Evolutionary conservation across 2,888 invertebrate species (phyloP), one percentile per base, ranked within the genome.

Genomic region (Heliconius aoede): DNA sequence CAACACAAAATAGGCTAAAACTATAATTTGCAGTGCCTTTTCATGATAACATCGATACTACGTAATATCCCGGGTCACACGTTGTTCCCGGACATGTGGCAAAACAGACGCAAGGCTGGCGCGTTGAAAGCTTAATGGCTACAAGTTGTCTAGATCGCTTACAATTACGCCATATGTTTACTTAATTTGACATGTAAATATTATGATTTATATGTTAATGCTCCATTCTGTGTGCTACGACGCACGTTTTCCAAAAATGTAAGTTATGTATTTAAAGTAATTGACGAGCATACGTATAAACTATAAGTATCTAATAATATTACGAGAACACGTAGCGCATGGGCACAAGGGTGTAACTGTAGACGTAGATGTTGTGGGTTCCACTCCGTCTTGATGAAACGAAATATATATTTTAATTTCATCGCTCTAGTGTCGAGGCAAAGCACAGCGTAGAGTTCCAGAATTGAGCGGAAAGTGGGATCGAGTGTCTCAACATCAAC

Each of bases 91-190:
- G 21, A 80, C 81, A 83, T 83, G 80, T 83, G 83, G 80, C 77
- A 76, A 80, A 81, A 84, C 83, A 83, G 77, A 81, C 85, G 84
- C 86, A 86, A 87, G 87, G 86, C 76, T 84, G 77, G 73, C 61
- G 82, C 80, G 90, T 83, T 85, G 91, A 91, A 84, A 86, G 86
- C 82, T 87, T 91, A 85, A 91, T 89, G 80, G 82, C 80, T 79
- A 64, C 55, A 58, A 62, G 21, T 65, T 64, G 64, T 69, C 74
- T 62, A 28, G 28, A 69, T 62, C 76, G 64, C 69, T 64, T 71
- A 71, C 65, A 51, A 73, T 73, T 73, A 60, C 72, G 71, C 58
- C 71, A 76, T 67, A 76, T 65, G 76, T 61, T 77, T 71, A 72
- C 76, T 28, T n/a, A n/a, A 55, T n/a, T 71, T 77, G 67, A 65